Evolutionary conservation across 2,113 vertebrate genomes (phyloP).

Genomic region (Oceanodroma tethys): DNA sequence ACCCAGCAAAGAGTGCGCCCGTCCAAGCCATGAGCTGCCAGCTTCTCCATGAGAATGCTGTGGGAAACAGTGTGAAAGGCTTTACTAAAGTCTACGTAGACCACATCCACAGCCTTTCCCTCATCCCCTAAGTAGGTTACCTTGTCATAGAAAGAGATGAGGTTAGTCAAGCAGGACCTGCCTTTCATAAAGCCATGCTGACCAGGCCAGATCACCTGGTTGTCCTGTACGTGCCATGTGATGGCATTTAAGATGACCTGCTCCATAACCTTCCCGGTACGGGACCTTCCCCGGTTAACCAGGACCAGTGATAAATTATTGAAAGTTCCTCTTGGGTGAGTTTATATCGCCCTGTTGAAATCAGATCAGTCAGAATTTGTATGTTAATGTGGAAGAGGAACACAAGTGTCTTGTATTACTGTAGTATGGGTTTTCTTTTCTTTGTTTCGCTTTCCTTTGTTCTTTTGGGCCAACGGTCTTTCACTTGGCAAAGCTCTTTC

Average conservation of each 20-base stretch:
- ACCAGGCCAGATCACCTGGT: background rate
- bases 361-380: background rate
- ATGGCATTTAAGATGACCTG: background rate
- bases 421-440: background rate
- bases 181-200: background rate
- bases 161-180: background rate
- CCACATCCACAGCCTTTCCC: background rate
- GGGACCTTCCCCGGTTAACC: background rate
- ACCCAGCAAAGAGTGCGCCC: accelerated
- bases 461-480: background rate
- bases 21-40: background rate
- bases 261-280: background rate
- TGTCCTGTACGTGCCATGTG: accelerated
- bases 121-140: background rate
- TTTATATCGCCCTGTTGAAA: background rate
- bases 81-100: background rate
- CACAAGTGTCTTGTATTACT: background rate
- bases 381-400: background rate
- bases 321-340: background rate
- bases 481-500: background rate
- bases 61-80: background rate
- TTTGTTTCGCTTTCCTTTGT: background rate
- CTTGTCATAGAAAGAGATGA: background rate
- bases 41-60: background rate
- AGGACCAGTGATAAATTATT: background rate